These are phyloP conservation scores for Orchesellides sinensis DNA, from an alignment of 2,888 invertebrate species.

Conservation along the genomic window DNA sequence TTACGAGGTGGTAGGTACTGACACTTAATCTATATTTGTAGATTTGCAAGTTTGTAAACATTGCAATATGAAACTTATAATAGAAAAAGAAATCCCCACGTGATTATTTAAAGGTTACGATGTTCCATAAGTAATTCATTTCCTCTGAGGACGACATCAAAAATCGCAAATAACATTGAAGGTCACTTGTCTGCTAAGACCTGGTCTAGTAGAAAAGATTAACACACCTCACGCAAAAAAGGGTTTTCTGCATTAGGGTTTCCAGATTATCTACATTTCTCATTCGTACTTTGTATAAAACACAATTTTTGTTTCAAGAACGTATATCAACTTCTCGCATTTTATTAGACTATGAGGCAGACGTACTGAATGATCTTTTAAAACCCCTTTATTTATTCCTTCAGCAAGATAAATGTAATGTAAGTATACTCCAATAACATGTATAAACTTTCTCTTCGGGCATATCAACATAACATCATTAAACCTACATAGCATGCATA, in stretches of 20 bases:
- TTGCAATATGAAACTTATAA: too few relatives aligned
- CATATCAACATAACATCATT: not conserved
- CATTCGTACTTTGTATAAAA: not conserved
- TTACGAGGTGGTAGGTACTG: too few relatives aligned
- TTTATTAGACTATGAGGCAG: not conserved
- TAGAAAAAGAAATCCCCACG: conserved; percentile 36
- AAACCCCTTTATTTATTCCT: not conserved
- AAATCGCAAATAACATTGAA: not conserved
- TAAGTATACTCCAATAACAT: not conserved
- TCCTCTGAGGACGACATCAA: not conserved
- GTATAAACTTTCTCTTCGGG: not conserved
- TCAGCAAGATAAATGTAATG: not conserved
- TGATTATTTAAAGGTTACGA: not conserved
- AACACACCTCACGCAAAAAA: not conserved
- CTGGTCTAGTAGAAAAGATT: not conserved
- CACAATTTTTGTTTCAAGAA: not conserved
- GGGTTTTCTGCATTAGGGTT: not conserved
- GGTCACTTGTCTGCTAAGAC: conserved; percentile 1
- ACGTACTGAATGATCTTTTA: not conserved
- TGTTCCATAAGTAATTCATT: not conserved
- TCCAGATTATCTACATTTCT: not conserved
- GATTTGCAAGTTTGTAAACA: too few relatives aligned
- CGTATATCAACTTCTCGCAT: not conserved
- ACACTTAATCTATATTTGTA: too few relatives aligned
- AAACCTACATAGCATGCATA: not conserved